These are phyloP conservation scores for Cylindroiulus punctatus DNA, from an alignment of 2,888 invertebrate species.

Conservation along the genomic window DNA sequence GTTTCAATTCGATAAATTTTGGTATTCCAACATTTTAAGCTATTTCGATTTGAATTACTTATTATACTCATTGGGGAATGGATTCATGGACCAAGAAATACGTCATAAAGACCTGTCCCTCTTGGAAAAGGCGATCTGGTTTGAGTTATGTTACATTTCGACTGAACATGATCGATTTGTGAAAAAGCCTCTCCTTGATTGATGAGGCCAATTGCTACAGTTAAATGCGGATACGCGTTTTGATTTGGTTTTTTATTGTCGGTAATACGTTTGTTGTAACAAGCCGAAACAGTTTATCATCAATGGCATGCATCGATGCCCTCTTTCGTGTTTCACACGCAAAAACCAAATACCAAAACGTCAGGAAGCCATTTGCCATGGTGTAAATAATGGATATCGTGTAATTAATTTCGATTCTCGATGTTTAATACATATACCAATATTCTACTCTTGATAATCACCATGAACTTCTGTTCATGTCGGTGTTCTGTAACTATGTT, in stretches of 20 bases:
- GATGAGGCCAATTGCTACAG: constrained; percentile 34
- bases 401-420: constrained; percentile 23
- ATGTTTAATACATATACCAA: not conserved
- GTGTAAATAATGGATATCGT: not conserved
- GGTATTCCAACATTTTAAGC: too few species aligned
- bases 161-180: constrained; percentile 23
- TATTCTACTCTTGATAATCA: not conserved
- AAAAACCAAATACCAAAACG: constrained; percentile 28
- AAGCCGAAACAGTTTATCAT: constrained; percentile 34
- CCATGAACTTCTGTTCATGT: too few species aligned
- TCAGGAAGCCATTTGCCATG: constrained; percentile 28
- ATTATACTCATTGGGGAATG: not conserved
- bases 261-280: constrained; percentile 37
- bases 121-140: not conserved
- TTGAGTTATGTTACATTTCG: constrained; percentile 30
- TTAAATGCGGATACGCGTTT: constrained; percentile 42
- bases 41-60: too few species aligned
- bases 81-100: not conserved
- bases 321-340: constrained; percentile 38
- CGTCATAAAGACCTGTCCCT: not conserved
- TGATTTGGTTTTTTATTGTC: constrained; percentile 34
- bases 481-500: too few species aligned
- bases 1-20: too few species aligned
- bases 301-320: constrained; percentile 38
- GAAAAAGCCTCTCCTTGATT: not conserved